These are phyloP conservation scores for Scyliorhinus canicula DNA, from an alignment of 2,797 vertebrate species.

Conservation along the genomic window DNA sequence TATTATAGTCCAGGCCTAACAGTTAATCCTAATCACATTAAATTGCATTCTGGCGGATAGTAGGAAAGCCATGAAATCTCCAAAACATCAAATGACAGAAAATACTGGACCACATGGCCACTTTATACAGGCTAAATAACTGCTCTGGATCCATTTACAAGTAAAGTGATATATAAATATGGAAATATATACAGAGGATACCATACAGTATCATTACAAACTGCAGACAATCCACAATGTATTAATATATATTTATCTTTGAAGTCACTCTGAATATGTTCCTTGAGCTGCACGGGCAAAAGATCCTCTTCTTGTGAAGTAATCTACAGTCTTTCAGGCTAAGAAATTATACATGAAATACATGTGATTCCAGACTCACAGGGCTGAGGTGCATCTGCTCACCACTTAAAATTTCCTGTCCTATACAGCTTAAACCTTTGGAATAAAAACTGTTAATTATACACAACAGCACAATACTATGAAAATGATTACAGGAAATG, in stretches of 20 bases:
- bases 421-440: not conserved
- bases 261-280: not conserved
- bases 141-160: not conserved
- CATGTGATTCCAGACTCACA: not conserved
- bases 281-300: not conserved
- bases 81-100: not conserved
- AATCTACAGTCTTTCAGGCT: not conserved
- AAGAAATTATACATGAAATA: not conserved
- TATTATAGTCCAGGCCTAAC: not conserved
- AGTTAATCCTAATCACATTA: not conserved
- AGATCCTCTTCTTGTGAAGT: not conserved
- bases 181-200: not conserved
- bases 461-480: not conserved
- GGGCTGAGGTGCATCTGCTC: not conserved
- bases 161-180: not conserved
- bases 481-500: not conserved
- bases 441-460: not conserved
- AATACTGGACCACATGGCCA: not conserved
- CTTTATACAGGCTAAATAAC: not conserved
- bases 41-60: not conserved
- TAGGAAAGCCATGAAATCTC: not conserved
- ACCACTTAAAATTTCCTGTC: not conserved
- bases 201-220: not conserved
- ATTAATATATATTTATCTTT: not conserved
- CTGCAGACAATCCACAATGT: not conserved